Conservation (phyloP, 2,113 vertebrate genomes). For the Pelecanoides urinatrix region DNA sequence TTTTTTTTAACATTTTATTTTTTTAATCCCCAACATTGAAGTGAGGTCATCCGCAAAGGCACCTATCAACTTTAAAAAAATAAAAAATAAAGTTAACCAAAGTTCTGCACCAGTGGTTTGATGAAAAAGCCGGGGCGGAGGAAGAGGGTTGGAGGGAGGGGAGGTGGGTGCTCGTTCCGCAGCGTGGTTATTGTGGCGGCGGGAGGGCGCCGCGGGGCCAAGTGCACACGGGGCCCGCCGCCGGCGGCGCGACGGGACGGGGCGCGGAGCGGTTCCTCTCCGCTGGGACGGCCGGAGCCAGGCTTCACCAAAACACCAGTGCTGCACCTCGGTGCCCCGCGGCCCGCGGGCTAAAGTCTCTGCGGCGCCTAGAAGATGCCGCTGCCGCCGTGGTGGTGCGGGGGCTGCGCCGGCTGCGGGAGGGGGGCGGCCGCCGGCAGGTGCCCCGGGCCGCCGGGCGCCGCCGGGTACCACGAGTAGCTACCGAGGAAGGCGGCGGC, state of each 20-base stretch:
- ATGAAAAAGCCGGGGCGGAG: constrained; percentile 12
- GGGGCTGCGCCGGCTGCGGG: constrained; percentile 78
- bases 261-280: neutral
- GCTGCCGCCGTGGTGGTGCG: constrained; percentile 77
- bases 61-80: constrained; percentile 87
- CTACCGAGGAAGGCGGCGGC: constrained; percentile 82
- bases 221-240: neutral
- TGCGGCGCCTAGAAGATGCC: constrained; percentile 83
- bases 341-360: neutral
- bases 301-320: constrained; percentile 22
- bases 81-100: constrained; percentile 80
- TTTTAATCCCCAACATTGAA: constrained; percentile 75
- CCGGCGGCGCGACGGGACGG: neutral
- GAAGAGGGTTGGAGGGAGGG: neutral
- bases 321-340: neutral
- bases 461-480: constrained; percentile 93
- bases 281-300: neutral
- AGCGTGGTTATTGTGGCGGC: neutral
- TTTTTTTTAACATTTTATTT: neutral
- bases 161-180: neutral
- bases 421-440: constrained; percentile 77
- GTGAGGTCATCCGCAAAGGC: constrained; percentile 97
- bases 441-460: constrained; percentile 81
- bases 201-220: neutral
- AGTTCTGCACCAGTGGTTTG: constrained; percentile 83